phyloP scores from a whole-genome alignment of 2,113 vertebrate species.

The Bos javanicus region DNA sequence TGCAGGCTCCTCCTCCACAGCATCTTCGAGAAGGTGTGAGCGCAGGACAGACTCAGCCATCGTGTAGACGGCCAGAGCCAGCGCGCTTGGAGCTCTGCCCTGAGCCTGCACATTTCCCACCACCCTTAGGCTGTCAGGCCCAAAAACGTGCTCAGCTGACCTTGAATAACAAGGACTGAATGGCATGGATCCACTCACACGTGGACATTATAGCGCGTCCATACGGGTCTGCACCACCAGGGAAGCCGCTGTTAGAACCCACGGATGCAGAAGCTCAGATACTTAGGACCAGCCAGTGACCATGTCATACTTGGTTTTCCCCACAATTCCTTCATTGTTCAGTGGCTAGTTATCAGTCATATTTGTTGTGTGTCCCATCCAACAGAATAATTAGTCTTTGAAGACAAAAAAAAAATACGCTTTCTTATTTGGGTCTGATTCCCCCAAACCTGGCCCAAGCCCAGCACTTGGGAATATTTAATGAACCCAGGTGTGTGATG shows the following conservation, averaged over 20 bases:
- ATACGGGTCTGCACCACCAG: background rate
- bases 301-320: background rate
- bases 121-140: background rate
- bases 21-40: background rate
- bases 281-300: background rate
- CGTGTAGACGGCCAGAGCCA: background rate
- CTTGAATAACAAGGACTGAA: background rate
- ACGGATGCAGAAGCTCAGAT: background rate
- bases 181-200: accelerated
- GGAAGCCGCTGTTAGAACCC: background rate
- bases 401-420: background rate
- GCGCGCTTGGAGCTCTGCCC: accelerated
- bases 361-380: background rate
- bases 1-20: no score
- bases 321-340: background rate
- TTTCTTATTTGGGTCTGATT: background rate
- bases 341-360: background rate
- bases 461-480: background rate
- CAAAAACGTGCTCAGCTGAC: background rate
- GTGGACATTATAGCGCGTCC: accelerated
- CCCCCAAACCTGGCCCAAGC: background rate
- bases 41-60: background rate
- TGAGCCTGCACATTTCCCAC: accelerated
- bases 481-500: accelerated
- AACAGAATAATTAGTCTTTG: background rate